These are phyloP conservation scores for Onychomys arenicola DNA, from an alignment of 2,797 vertebrate species.

Conservation along the genomic window DNA sequence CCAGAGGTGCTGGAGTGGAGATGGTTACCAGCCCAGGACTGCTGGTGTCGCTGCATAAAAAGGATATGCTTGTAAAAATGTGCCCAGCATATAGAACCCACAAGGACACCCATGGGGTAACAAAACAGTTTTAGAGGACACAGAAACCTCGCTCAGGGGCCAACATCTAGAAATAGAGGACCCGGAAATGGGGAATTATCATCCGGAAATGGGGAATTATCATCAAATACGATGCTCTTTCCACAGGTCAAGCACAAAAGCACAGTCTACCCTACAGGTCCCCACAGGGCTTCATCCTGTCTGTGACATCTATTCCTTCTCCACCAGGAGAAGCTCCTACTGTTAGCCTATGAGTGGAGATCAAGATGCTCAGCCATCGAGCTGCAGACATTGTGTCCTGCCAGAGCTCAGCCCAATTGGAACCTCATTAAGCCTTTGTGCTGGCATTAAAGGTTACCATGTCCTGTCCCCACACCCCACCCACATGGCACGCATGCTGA, in stretches of 20 bases:
- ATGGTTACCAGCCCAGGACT: not conserved
- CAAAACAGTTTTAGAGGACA: not conserved
- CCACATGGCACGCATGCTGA: accelerated
- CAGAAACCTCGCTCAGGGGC: not conserved
- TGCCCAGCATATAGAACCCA: not conserved
- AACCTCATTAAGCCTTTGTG: slow-evolving; percentile 67
- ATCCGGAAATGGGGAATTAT: not conserved
- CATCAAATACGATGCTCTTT: not conserved
- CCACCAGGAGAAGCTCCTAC: not conserved
- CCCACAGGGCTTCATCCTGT: not conserved
- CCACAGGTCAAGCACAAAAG: not conserved
- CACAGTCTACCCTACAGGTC: accelerated
- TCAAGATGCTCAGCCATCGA: not conserved
- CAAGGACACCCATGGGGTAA: not conserved
- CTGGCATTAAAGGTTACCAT: slow-evolving; percentile 62
- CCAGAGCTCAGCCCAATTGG: not conserved
- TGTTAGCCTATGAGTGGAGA: not conserved
- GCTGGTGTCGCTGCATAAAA: not conserved
- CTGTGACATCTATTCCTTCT: accelerated
- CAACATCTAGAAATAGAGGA: not conserved
- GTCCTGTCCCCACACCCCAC: not conserved
- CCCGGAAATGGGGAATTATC: not conserved
- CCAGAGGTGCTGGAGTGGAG: accelerated
- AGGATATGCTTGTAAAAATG: not conserved
- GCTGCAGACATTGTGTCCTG: slow-evolving; percentile 10